Conservation (phyloP, 2,113 vertebrate species). For the Onychostruthus taczanowskii region DNA sequence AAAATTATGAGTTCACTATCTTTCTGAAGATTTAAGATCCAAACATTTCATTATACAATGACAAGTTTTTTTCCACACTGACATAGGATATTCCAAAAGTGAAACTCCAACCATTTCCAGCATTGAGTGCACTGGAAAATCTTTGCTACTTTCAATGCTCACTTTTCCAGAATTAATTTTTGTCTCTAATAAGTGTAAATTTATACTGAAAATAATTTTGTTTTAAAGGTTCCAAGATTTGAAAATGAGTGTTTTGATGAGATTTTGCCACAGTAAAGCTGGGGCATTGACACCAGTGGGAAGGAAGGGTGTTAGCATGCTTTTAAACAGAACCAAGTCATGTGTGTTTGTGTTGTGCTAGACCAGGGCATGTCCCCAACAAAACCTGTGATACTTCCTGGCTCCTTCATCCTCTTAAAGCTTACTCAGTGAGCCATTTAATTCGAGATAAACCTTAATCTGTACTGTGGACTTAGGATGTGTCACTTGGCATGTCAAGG, state of each 20-base stretch:
- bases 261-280: neutral
- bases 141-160: neutral
- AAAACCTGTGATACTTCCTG: neutral
- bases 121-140: neutral
- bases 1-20: neutral
- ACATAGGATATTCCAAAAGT: too few species aligned
- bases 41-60: neutral
- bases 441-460: conserved; percentile 25
- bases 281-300: neutral
- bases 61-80: neutral
- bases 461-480: neutral
- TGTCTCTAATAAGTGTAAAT: neutral
- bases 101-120: neutral
- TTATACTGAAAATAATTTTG: neutral
- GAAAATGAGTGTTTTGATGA: neutral
- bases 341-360: neutral
- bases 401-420: conserved; percentile 22
- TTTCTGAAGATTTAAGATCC: neutral
- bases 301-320: neutral
- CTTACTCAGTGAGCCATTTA: neutral
- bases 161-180: neutral
- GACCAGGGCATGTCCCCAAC: neutral
- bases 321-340: neutral
- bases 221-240: neutral
- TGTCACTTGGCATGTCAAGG: neutral